Conservation (phyloP, 1,140 invertebrate genomes). For the Calosoma granatense region DNA sequence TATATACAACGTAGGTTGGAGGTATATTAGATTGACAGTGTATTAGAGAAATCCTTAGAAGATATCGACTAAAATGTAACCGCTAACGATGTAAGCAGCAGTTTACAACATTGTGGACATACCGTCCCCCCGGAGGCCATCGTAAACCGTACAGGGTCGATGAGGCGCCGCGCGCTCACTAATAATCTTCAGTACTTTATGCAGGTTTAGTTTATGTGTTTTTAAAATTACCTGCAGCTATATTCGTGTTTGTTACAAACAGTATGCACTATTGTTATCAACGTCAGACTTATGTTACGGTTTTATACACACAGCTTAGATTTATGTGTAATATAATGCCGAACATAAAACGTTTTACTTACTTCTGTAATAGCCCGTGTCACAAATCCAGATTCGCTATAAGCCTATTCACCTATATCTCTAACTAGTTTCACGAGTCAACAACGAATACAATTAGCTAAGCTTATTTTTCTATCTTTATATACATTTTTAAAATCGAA, state of each 20-base stretch:
- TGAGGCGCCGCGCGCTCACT: background rate
- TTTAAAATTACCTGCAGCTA: background rate
- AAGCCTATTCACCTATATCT: too few species aligned
- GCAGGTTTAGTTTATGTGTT: background rate
- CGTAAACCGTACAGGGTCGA: background rate
- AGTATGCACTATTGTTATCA: background rate
- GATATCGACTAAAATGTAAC: conserved; percentile 9
- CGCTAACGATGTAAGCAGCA: background rate
- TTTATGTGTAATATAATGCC: background rate
- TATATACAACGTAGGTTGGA: too few species aligned
- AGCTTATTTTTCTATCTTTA: too few species aligned
- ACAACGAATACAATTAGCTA: too few species aligned
- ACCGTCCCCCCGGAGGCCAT: background rate
- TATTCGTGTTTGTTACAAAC: background rate
- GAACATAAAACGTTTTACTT: too few species aligned
- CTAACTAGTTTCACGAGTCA: too few species aligned
- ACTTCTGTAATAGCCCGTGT: too few species aligned
- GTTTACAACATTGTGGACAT: conserved; percentile 1
- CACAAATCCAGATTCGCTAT: too few species aligned
- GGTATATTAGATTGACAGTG: too few species aligned
- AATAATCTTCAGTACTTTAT: background rate
- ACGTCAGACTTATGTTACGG: background rate
- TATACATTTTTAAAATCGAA: too few species aligned
- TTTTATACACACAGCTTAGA: background rate
- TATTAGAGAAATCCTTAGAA: too few species aligned